phyloP scores from a whole-genome alignment of 1,140 invertebrate genomes.

The Macrobrachium rosenbergii region DNA sequence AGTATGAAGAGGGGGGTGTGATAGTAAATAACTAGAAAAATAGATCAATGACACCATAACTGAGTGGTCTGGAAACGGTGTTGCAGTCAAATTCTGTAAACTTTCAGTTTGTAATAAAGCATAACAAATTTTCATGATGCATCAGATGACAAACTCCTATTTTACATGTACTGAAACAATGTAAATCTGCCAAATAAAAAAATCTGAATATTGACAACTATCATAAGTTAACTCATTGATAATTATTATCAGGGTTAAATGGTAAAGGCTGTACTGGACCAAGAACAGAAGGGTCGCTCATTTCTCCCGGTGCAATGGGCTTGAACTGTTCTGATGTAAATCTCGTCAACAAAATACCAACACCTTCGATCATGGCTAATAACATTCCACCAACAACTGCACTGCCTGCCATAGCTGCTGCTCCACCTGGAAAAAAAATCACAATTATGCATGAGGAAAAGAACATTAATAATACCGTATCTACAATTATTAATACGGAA shows the following conservation, averaged over 20 bases:
- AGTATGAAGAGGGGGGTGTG: no score
- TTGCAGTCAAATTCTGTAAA: no score
- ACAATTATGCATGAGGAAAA: neutral
- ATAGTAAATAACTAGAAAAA: no score
- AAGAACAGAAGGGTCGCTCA: constrained; percentile 76
- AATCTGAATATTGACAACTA: no score
- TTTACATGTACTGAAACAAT: no score
- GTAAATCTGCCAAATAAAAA: no score
- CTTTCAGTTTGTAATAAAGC: no score
- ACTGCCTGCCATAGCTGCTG: constrained; percentile 92
- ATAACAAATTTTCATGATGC: no score
- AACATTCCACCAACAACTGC: constrained; percentile 95
- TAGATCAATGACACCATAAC: no score
- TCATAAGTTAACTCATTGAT: constrained; percentile 13
- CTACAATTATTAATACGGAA: neutral
- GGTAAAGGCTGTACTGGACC: constrained; percentile 70
- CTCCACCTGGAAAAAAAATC: constrained; percentile 77
- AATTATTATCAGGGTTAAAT: constrained; percentile 43
- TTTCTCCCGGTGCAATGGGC: constrained; percentile 80
- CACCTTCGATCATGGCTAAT: constrained; percentile 95
- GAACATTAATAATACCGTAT: neutral
- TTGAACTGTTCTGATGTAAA: constrained; percentile 91
- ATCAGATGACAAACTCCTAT: no score
- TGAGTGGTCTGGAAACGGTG: no score
- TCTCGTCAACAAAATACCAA: constrained; percentile 92